Evolutionary conservation across 2,797 vertebrate species (phyloP).

Genomic region (Pangasius macronema): DNA sequence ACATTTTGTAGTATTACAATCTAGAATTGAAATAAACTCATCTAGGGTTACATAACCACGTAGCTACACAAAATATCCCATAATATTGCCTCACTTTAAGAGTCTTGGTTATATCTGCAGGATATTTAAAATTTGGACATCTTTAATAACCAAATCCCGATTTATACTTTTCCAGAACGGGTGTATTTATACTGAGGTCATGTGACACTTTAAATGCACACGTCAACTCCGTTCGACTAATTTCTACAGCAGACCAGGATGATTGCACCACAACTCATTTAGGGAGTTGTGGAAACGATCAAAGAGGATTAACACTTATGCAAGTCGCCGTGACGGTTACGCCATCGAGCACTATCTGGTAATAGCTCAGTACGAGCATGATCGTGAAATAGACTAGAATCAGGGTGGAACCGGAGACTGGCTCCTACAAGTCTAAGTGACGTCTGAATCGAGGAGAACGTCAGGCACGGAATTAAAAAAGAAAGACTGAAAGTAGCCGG

Average conservation of each 20-base stretch:
- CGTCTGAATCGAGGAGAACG: background rate
- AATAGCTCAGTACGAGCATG: background rate
- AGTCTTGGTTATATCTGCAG: background rate
- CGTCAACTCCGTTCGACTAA: background rate
- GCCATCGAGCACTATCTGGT: background rate
- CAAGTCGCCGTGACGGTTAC: background rate
- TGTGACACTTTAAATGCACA: background rate
- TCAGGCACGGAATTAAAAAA: slow-evolving; percentile 43
- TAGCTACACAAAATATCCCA: background rate
- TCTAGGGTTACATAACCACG: background rate
- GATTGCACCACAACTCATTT: background rate
- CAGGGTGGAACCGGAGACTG: background rate
- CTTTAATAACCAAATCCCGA: background rate
- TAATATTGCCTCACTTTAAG: background rate
- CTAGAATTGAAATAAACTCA: background rate
- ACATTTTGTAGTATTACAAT: background rate
- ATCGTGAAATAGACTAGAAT: background rate
- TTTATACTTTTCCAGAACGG: background rate
- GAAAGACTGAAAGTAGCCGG: slow-evolving; percentile 10
- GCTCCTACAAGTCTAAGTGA: background rate
- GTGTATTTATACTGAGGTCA: background rate
- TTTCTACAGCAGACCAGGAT: background rate
- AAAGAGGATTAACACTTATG: background rate
- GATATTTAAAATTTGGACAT: background rate
- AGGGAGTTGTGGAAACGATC: background rate